phyloP scores from a whole-genome alignment of 2,797 vertebrate genomes.

The Euphonia xanthogaster region DNA sequence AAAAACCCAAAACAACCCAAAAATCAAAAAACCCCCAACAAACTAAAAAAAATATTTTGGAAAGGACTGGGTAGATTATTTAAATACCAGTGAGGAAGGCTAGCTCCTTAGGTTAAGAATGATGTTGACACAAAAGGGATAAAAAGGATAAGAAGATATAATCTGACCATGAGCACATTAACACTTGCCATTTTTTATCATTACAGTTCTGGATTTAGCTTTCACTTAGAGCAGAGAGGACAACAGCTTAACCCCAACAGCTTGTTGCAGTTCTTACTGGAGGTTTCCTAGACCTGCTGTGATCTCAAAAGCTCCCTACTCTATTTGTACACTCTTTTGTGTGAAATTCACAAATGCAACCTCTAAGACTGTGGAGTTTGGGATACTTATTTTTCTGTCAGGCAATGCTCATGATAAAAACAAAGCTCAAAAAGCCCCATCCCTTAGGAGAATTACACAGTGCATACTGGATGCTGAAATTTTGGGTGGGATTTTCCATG shows the following conservation, averaged over 20 bases:
- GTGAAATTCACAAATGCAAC: background rate
- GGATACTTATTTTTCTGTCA: background rate
- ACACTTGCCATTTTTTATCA: background rate
- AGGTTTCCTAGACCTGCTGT: background rate
- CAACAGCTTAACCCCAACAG: background rate
- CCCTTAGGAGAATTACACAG: background rate
- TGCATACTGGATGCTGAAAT: background rate
- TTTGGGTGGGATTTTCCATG: background rate
- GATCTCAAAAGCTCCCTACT: background rate
- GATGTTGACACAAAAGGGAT: background rate
- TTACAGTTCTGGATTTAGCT: background rate
- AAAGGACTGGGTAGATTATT: background rate
- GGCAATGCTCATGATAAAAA: background rate
- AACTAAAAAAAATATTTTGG: background rate
- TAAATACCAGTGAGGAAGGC: background rate
- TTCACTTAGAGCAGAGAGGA: background rate
- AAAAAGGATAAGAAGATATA: background rate
- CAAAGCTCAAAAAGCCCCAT: background rate
- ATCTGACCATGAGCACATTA: background rate
- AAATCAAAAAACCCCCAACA: background rate
- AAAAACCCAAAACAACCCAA: background rate
- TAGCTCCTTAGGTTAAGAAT: background rate
- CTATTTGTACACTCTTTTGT: background rate
- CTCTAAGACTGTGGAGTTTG: background rate
- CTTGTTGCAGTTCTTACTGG: background rate